These are phyloP conservation scores for Xenopus laevis DNA, from an alignment of 2,113 vertebrate species.

Conservation along the genomic window DNA sequence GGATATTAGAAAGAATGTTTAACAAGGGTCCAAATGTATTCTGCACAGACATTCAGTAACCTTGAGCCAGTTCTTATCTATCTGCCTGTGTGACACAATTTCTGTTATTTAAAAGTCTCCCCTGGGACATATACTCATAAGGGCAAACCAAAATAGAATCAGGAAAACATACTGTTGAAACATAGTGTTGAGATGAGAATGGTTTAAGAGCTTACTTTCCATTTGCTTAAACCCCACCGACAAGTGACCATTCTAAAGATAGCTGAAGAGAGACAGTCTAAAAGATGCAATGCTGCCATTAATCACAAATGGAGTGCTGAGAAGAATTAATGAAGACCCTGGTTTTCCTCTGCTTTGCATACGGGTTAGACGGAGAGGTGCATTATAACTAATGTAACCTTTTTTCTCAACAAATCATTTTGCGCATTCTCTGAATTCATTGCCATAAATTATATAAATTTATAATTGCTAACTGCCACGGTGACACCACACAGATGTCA, in stretches of 20 bases:
- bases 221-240: slow-evolving; percentile 15
- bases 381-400: neutral
- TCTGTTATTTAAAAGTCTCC: slow-evolving; percentile 4
- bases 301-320: neutral
- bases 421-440: slow-evolving; percentile 20
- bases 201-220: slow-evolving; percentile 7
- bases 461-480: slow-evolving; percentile 41
- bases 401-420: slow-evolving; percentile 13
- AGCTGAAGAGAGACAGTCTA: slow-evolving; percentile 2
- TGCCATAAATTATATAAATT: slow-evolving; percentile 39
- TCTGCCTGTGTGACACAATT: slow-evolving; percentile 24
- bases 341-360: neutral
- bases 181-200: slow-evolving; percentile 13
- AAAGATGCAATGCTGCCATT: neutral
- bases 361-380: neutral
- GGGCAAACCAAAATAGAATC: slow-evolving; percentile 16
- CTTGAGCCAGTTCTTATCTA: slow-evolving; percentile 1
- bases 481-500: slow-evolving; percentile 40
- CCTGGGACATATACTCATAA: slow-evolving; percentile 8
- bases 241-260: slow-evolving; percentile 24
- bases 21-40: neutral
- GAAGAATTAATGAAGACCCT: neutral
- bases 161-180: slow-evolving; percentile 22
- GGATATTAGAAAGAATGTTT: neutral
- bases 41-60: slow-evolving; percentile 5